Percentiles rank a stretch among this genome's conserved stretches.
Evolutionary conservation across 1,140 invertebrate species (phyloP).

Genomic region (Charaxes varanes): DNA sequence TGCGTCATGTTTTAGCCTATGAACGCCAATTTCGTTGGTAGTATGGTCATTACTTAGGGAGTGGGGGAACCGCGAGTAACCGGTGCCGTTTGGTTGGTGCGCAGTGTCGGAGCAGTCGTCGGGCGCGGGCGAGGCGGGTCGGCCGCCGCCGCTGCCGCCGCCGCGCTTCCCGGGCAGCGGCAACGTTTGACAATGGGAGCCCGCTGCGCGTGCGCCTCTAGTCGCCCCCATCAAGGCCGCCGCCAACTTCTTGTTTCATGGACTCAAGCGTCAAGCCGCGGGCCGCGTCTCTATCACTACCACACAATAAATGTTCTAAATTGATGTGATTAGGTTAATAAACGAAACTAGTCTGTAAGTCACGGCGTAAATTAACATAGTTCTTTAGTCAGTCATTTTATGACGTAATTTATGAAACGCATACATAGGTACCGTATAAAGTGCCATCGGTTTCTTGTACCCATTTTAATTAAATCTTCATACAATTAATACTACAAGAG

Average conservation of each 20-base stretch:
- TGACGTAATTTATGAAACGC: conserved; percentile 63
- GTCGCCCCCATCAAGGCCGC: conserved; percentile 74
- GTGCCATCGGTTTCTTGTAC: conserved; percentile 61
- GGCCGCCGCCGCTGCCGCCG: conserved; percentile 79
- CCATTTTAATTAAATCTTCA: conserved; percentile 57
- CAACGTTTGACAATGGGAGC: conserved; percentile 81
- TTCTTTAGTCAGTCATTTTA: conserved; percentile 68
- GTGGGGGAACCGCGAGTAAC: too few relatives aligned
- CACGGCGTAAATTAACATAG: conserved; percentile 65
- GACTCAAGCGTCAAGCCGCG: conserved; percentile 62
- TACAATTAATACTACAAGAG: not conserved
- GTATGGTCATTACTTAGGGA: too few relatives aligned
- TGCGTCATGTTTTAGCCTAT: too few relatives aligned
- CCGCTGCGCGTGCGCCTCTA: conserved; percentile 63
- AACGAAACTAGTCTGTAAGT: conserved; percentile 61
- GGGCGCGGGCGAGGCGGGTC: conserved; percentile 48
- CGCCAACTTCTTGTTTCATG: conserved; percentile 73
- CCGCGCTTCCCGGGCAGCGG: conserved; percentile 80
- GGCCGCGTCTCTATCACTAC: conserved; percentile 63
- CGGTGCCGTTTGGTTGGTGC: not conserved
- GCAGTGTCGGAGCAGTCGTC: conserved; percentile 71
- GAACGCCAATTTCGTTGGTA: too few relatives aligned
- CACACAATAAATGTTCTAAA: conserved; percentile 73
- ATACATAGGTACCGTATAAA: conserved; percentile 56
- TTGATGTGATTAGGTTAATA: conserved; percentile 68